These are phyloP conservation scores for Andrena camellia DNA, from an alignment of 2,888 invertebrate genomes.

Conservation along the genomic window DNA sequence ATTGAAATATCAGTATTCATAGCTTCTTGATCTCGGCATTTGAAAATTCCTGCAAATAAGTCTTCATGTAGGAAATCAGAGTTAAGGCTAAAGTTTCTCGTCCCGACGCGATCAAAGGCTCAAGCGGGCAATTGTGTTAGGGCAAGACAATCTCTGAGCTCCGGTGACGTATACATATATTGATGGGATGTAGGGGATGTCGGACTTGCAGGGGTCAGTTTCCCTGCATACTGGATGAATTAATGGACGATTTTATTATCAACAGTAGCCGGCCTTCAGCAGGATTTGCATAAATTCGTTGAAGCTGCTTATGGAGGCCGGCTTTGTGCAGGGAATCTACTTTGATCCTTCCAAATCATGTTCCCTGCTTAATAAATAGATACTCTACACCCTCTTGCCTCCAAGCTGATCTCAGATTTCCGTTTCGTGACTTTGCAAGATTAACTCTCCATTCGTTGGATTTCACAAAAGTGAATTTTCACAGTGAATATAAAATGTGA, in stretches of 20 bases:
- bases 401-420: no score
- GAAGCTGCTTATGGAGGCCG: neutral
- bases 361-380: neutral
- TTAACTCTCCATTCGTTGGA: no score
- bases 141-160: slow-evolving; percentile 23
- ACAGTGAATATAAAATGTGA: no score
- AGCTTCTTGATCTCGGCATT: no score
- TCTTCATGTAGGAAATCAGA: neutral
- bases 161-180: slow-evolving; percentile 6
- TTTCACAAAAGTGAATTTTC: no score
- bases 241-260: slow-evolving; percentile 52
- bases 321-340: slow-evolving; percentile 1
- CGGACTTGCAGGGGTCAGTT: slow-evolving; percentile 17
- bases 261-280: slow-evolving; percentile 8
- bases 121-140: slow-evolving; percentile 43
- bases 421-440: no score
- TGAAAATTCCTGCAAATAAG: neutral
- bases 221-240: slow-evolving; percentile 46
- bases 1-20: neutral
- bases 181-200: slow-evolving; percentile 22
- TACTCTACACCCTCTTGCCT: no score
- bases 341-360: neutral
- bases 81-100: neutral
- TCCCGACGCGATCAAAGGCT: slow-evolving; percentile 49
- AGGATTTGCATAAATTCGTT: slow-evolving; percentile 41